Conservation (phyloP, 2,888 invertebrate genomes). For the Apeira syringaria region DNA sequence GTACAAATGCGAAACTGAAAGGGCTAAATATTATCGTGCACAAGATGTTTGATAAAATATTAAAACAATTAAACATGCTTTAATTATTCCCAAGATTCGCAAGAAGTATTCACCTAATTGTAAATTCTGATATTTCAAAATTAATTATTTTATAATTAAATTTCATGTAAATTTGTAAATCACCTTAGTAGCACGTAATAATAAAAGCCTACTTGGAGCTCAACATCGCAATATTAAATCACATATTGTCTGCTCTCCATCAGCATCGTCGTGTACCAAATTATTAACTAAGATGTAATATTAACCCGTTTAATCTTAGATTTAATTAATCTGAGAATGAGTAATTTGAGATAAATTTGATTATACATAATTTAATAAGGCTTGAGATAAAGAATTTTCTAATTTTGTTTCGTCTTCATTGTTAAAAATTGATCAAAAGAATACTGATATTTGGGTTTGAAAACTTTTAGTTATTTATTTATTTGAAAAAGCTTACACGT, state of each 20-base stretch:
- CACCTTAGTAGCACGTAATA: conserved; percentile 43
- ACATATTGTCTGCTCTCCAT: not conserved
- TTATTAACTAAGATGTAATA: conserved; percentile 21
- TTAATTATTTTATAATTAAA: conserved; percentile 28
- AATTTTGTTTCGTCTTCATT: conserved; percentile 2
- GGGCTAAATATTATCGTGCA: too few relatives aligned
- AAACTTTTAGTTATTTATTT: too few relatives aligned
- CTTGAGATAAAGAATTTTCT: not conserved
- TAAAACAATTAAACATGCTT: too few relatives aligned
- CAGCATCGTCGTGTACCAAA: not conserved
- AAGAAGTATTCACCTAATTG: not conserved
- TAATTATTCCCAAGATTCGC: not conserved
- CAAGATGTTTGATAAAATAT: too few relatives aligned
- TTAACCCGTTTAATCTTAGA: conserved; percentile 50
- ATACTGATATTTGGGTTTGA: too few relatives aligned
- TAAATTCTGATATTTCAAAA: conserved; percentile 15
- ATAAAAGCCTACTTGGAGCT: conserved; percentile 23
- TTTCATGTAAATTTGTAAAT: conserved; percentile 48
- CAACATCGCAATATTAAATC: conserved; percentile 51
- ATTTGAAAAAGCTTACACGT: too few relatives aligned
- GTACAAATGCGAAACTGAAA: too few relatives aligned
- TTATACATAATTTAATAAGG: conserved; percentile 13
- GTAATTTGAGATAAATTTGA: conserved; percentile 15
- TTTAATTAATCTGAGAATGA: conserved; percentile 30
- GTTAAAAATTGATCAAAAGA: not conserved